Percentiles rank a stretch among this genome's conserved stretches.
Evolutionary conservation across 2,888 invertebrate species (phyloP).

Genomic region (Crocallis elinguaria): DNA sequence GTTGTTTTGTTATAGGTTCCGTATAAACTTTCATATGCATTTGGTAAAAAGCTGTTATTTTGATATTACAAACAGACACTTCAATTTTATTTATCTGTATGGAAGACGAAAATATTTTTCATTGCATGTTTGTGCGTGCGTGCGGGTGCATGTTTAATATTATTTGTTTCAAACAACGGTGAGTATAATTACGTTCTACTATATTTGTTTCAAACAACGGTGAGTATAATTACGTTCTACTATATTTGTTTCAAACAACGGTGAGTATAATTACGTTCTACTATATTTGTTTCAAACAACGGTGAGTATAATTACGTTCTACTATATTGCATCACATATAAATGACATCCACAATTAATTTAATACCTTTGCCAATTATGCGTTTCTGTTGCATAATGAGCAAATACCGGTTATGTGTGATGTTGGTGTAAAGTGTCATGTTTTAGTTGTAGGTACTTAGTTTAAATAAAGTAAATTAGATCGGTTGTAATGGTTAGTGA

Average conservation of each 20-base stretch:
- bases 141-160: slow-evolving; percentile 44
- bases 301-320: slow-evolving; percentile 1
- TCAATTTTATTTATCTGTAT: too few species aligned
- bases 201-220: too few species aligned
- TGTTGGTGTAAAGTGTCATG: slow-evolving; percentile 50
- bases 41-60: too few species aligned
- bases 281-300: background rate
- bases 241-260: too few species aligned
- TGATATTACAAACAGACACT: too few species aligned
- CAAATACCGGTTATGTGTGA: slow-evolving; percentile 73
- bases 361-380: slow-evolving; percentile 78
- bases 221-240: too few species aligned
- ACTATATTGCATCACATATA: slow-evolving; percentile 51
- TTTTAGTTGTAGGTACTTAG: slow-evolving; percentile 66
- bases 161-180: too few species aligned
- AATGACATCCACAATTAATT: slow-evolving; percentile 78
- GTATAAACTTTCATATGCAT: too few species aligned
- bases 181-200: too few species aligned
- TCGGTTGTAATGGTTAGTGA: slow-evolving; percentile 21
- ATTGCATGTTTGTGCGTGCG: slow-evolving; percentile 23
- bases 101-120: slow-evolving; percentile 37
- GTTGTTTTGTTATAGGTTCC: too few species aligned
- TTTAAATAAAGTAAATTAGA: slow-evolving; percentile 36
- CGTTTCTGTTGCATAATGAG: slow-evolving; percentile 79
- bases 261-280: too few species aligned